Evolutionary conservation across 2,113 vertebrate genomes (phyloP).

Genomic region (Oxyura jamaicensis): DNA sequence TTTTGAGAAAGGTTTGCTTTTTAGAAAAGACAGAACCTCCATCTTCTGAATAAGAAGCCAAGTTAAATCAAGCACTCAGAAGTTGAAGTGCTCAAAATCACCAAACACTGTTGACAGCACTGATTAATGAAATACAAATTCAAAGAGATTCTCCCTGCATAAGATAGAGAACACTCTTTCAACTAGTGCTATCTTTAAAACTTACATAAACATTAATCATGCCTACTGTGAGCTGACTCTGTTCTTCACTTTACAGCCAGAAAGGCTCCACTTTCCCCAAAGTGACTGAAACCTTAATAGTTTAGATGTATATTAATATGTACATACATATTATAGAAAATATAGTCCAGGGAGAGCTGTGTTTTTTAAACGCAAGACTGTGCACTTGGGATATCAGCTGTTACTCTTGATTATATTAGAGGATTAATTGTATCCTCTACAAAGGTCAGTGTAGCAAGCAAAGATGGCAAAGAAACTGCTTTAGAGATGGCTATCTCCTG

Average conservation of each 20-base stretch:
- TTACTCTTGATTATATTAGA: background rate
- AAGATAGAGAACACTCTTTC: background rate
- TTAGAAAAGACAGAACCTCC: background rate
- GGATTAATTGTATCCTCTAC: conserved; percentile 51
- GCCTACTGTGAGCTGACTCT: background rate
- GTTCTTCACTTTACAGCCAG: background rate
- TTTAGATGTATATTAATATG: background rate
- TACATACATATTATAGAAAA: background rate
- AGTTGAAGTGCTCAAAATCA: background rate
- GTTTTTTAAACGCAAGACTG: background rate
- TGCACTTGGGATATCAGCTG: background rate
- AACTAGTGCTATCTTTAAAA: background rate
- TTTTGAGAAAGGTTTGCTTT: background rate
- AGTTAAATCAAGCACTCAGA: background rate
- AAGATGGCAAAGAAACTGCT: conserved; percentile 28
- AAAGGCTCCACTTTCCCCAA: background rate
- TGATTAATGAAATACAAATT: conserved; percentile 35
- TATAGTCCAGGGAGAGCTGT: background rate
- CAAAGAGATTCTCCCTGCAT: background rate
- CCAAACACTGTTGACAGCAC: background rate
- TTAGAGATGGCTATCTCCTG: conserved; percentile 48
- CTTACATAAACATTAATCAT: background rate
- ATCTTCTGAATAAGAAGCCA: background rate
- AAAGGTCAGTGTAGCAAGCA: conserved; percentile 49
- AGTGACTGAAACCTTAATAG: background rate